These are phyloP conservation scores for Abramis brama DNA, from an alignment of 2,113 vertebrate genomes.

Conservation along the genomic window DNA sequence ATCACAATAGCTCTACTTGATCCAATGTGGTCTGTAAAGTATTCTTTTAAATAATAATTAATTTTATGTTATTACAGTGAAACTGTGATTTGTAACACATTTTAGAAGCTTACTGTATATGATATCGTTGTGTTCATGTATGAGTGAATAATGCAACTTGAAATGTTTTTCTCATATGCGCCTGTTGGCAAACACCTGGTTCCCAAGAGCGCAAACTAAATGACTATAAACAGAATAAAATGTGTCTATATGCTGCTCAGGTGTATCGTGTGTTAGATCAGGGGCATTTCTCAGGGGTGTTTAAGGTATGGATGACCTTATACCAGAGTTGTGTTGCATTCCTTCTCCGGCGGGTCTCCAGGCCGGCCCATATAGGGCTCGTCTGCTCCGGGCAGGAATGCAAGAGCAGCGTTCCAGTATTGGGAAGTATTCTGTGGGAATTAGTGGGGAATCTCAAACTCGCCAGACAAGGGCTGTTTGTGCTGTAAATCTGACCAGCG, in stretches of 20 bases:
- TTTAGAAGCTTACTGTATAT: not conserved
- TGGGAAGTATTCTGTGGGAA: constrained; percentile 72
- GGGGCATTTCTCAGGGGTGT: constrained; percentile 1
- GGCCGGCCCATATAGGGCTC: constrained; percentile 75
- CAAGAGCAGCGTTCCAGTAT: constrained; percentile 65
- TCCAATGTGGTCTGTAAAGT: not conserved
- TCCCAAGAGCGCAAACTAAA: not conserved
- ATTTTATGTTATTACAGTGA: not conserved
- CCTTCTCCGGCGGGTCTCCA: constrained; percentile 64
- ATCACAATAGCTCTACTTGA: not conserved
- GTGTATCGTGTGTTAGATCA: not conserved
- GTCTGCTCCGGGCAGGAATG: constrained; percentile 77
- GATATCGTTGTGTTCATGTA: too few species aligned
- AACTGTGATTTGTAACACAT: not conserved
- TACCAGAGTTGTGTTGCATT: constrained; percentile 44
- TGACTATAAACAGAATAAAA: not conserved
- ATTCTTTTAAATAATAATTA: not conserved
- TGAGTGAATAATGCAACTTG: not conserved
- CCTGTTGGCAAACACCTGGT: not conserved
- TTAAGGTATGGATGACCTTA: constrained; percentile 24
- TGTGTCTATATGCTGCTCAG: not conserved
- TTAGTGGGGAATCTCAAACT: constrained; percentile 75
- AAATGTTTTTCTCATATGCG: not conserved
- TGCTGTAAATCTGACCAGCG: constrained; percentile 66
- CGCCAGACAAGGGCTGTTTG: constrained; percentile 64